These are phyloP conservation scores for Dicrurus megarhynchus DNA, from an alignment of 2,113 vertebrate genomes.

Conservation along the genomic window DNA sequence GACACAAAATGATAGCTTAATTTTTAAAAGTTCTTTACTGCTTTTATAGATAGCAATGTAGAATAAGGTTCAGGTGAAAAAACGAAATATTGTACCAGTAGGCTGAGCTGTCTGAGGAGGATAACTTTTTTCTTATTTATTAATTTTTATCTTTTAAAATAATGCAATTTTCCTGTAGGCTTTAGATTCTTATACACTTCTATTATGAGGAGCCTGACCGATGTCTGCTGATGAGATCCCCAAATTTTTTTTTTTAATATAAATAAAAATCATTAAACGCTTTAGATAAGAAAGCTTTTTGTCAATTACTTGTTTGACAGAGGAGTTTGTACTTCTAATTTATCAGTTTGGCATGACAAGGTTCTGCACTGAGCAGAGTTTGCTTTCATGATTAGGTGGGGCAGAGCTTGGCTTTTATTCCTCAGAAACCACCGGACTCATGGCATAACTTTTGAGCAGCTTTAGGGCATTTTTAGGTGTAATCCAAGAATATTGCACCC, in stretches of 20 bases:
- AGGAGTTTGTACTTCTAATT: not conserved
- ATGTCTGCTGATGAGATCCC: not conserved
- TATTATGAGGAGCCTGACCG: not conserved
- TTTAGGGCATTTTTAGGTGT: slow-evolving; percentile 16
- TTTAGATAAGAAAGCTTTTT: not conserved
- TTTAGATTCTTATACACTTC: not conserved
- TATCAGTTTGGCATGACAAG: not conserved
- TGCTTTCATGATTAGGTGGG: not conserved
- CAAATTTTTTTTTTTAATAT: fast-evolving
- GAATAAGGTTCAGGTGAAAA: not conserved
- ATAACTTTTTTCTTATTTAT: not conserved
- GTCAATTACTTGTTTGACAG: not conserved
- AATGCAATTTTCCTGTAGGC: not conserved
- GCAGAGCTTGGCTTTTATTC: not conserved
- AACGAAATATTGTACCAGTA: not conserved
- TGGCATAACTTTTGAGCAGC: not conserved
- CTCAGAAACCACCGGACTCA: not conserved
- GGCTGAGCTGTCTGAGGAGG: not conserved
- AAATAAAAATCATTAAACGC: not conserved
- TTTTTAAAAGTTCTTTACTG: not conserved
- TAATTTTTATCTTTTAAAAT: not conserved
- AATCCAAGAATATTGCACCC: not conserved
- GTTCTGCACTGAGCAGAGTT: not conserved
- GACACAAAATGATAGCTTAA: not conserved
- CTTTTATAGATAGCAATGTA: not conserved